Evolutionary conservation across 2,113 vertebrate genomes (phyloP), one percentile per base, ranked within the genome.

Genomic region (Dromas ardeola): DNA sequence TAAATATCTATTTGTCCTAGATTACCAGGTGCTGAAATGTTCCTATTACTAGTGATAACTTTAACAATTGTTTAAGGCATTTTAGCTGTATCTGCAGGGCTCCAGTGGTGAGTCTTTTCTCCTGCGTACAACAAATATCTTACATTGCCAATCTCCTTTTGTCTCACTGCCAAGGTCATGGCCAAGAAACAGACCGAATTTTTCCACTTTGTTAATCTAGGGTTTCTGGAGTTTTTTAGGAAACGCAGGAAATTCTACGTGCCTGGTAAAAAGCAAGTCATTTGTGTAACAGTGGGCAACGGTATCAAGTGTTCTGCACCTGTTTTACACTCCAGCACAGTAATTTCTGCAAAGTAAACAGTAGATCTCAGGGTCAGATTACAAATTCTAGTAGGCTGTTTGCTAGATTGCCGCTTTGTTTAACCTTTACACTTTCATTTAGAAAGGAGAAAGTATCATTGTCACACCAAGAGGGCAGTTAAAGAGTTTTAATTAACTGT

Each of bases 401-500:
- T 96, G 85, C 86, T 96, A 87, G 81, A 90, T 90, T 96, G 89
- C 94, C 0, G 65, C 70, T 96, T 97, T 95, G 93, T 86, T 95
- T 97, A 96, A 96, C 93, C 94, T 81, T 97, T 97, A 95, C 56
- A 56, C 83, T 70, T 97, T 88, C 69, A 93, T 97, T 97, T 90
- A 79, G 95, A 95, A 97, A 96, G 79, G 82, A 96, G 71, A 72
- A 79, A 93, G 65, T 87, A 96, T 94, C 79, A 93, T 62, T 95
- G 93, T 94, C 80, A 97, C 85, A 94, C 89, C 85, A 94, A 87
- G 50, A 94, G 84, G 72, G 74, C 89, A 95, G 96, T 96, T 98
- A 92, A 97, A 98, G 73, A 93, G 73, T 94, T 97, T 96, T 97
- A 96, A 95, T 97, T 97, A 97, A 95, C 93, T 95, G 67, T 95